Conservation (phyloP, 2,888 invertebrate species). For the Timema cristinae region DNA sequence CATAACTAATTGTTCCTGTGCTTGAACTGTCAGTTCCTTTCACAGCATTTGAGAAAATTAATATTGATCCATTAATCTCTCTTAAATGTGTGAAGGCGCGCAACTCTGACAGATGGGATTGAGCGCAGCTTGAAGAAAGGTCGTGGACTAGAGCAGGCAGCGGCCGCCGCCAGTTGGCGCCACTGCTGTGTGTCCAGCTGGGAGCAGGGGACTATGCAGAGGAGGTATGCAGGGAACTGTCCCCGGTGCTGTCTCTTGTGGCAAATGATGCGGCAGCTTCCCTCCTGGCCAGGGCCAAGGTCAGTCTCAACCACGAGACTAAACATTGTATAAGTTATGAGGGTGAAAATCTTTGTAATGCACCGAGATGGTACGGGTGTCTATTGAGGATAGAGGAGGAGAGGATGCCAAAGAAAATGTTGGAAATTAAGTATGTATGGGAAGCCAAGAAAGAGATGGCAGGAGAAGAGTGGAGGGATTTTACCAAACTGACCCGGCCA, state of each 20-base stretch:
- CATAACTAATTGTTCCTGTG: no score
- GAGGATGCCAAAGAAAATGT: no score
- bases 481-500: no score
- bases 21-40: neutral
- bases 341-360: no score
- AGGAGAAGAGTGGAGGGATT: no score
- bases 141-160: constrained; percentile 72
- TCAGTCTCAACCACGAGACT: constrained; percentile 36
- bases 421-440: no score
- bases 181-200: constrained; percentile 78
- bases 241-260: constrained; percentile 66
- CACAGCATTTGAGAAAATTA: neutral
- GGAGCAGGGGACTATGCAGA: constrained; percentile 63
- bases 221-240: constrained; percentile 64
- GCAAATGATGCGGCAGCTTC: constrained; percentile 73
- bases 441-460: no score
- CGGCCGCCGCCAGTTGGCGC: constrained; percentile 77
- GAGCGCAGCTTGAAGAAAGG: constrained; percentile 80
- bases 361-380: no score
- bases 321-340: no score
- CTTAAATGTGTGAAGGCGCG: constrained; percentile 44
- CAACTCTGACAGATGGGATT: constrained; percentile 77
- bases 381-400: no score
- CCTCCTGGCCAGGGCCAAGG: constrained; percentile 72
- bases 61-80: neutral